phyloP scores from a whole-genome alignment of 2,888 invertebrate species.

The Melanostoma mellinum region DNA sequence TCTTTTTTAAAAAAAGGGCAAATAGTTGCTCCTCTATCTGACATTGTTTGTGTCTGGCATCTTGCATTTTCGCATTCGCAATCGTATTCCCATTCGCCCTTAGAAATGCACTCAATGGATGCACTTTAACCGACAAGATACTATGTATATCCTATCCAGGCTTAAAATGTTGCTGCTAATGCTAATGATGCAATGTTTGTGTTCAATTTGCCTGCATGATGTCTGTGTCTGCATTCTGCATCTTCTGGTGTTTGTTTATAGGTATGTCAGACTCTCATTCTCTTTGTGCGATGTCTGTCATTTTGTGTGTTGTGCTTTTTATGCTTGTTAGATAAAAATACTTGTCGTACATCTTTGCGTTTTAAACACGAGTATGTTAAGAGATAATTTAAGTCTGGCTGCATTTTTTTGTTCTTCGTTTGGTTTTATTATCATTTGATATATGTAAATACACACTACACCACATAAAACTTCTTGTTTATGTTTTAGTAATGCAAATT shows the following conservation, averaged over 20 bases:
- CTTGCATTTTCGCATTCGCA: slow-evolving; percentile 32
- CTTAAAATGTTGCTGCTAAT: slow-evolving; percentile 8
- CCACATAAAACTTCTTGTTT: not conserved
- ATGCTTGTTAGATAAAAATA: slow-evolving; percentile 60
- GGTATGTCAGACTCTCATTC: slow-evolving; percentile 55
- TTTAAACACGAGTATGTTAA: slow-evolving; percentile 2
- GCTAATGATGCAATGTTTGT: slow-evolving; percentile 61
- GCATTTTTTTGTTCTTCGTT: slow-evolving; percentile 37
- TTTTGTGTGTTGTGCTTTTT: slow-evolving; percentile 58
- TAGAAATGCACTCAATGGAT: slow-evolving; percentile 66
- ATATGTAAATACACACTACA: no score
- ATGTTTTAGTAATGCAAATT: slow-evolving; percentile 34
- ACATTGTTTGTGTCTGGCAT: slow-evolving; percentile 43
- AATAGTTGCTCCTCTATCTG: slow-evolving; percentile 37
- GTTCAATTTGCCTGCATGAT: slow-evolving; percentile 24
- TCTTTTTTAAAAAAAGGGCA: slow-evolving; percentile 39
- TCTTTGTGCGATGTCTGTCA: slow-evolving; percentile 51
- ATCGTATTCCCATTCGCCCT: slow-evolving; percentile 27
- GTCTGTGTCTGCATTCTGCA: slow-evolving; percentile 49
- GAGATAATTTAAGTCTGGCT: slow-evolving; percentile 64
- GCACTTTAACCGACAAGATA: slow-evolving; percentile 53
- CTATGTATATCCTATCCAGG: not conserved
- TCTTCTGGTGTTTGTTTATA: slow-evolving; percentile 19
- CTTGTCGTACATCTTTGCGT: slow-evolving; percentile 34
- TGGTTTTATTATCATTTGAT: not conserved